phyloP scores from a whole-genome alignment of 1,140 invertebrate genomes.

The Trichogramma pretiosum region DNA sequence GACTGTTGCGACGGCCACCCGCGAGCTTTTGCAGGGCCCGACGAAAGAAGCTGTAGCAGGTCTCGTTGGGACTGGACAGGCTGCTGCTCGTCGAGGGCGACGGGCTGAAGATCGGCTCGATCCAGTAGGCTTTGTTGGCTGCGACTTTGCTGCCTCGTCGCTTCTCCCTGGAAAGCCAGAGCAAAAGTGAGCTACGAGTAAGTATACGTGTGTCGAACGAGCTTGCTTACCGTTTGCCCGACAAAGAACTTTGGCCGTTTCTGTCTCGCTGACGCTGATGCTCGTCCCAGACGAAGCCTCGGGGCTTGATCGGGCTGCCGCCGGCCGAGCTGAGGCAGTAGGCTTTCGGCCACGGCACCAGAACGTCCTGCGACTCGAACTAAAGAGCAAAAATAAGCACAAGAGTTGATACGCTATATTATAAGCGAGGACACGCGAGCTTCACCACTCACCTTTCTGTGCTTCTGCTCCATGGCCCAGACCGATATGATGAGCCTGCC shows the following conservation, averaged over 20 bases:
- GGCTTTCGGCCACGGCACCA: conserved; percentile 81
- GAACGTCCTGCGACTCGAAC: conserved; percentile 86
- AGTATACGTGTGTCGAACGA: too few species aligned
- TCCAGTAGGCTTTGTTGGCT: conserved; percentile 49
- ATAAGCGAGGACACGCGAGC: too few species aligned
- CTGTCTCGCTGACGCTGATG: conserved; percentile 21
- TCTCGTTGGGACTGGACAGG: conserved; percentile 83
- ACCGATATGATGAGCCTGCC: conserved; percentile 89
- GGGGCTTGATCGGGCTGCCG: conserved; percentile 22
- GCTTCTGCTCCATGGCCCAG: conserved; percentile 93
- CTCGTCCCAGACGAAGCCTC: conserved; percentile 23
- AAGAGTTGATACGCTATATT: too few species aligned
- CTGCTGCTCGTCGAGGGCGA: conserved; percentile 77
- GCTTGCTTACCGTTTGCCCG: conserved; percentile 27
- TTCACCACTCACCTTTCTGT: conserved; percentile 51
- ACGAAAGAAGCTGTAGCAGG: conserved; percentile 87
- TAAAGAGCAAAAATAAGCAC: too few species aligned
- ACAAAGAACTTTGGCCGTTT: conserved; percentile 23
- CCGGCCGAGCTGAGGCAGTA: conserved; percentile 33
- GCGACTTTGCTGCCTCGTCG: too few species aligned
- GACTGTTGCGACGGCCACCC: conserved; percentile 54
- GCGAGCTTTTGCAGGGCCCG: conserved; percentile 78
- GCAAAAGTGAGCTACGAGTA: too few species aligned
- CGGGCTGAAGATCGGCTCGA: conserved; percentile 49
- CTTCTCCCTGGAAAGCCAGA: too few species aligned